Evolutionary conservation across 2,113 vertebrate genomes (phyloP), one percentile per base, ranked within the genome.

Genomic region (Gavialis gangeticus): DNA sequence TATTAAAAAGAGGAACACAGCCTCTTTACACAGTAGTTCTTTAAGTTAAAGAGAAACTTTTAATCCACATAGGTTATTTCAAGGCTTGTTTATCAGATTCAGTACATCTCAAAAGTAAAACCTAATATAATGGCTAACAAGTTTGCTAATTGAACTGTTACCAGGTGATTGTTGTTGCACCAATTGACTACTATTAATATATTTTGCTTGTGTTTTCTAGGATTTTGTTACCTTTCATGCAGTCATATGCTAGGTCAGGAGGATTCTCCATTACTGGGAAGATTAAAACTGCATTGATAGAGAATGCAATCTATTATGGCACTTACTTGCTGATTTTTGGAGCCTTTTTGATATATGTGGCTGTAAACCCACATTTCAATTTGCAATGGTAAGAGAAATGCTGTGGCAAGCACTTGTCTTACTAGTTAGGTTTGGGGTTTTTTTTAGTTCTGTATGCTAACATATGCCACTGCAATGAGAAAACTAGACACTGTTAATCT

Each of bases 211-310:
- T 87, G 5, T 82, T 92, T 60, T 64, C 10, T 96, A 99, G 99
- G 99, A 98, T 99, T 92, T 96, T 99, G 30, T 96, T 99, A 90
- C 99, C 99, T 75, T 99, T 99, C 94, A 99, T 99, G 99, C 99
- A 99, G 89, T 99, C 99, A 1, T 99, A 99, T 80, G 98, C 99
- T 71, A 98, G 98, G 63, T 99, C 99, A 8, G 99, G 99, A 91
- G 98, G 98, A 2, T 99, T 99, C 97, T 99, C 99, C 55, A 99
- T 98, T 85, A 97, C 98, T 14, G 99, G 99, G 54, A 99, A 99
- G 95, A 98, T 99, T 75, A 99, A 99, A 97, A 99, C 99, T 5
- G 99, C 99, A 18, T 96, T 99, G 82, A 99, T 99, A 89, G 99
- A 99, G 96, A 99, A 99, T 96, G 99, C 98, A 12, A 98, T 99